phyloP scores from a whole-genome alignment of 2,888 invertebrate genomes.

The Craniophora ligustri region DNA sequence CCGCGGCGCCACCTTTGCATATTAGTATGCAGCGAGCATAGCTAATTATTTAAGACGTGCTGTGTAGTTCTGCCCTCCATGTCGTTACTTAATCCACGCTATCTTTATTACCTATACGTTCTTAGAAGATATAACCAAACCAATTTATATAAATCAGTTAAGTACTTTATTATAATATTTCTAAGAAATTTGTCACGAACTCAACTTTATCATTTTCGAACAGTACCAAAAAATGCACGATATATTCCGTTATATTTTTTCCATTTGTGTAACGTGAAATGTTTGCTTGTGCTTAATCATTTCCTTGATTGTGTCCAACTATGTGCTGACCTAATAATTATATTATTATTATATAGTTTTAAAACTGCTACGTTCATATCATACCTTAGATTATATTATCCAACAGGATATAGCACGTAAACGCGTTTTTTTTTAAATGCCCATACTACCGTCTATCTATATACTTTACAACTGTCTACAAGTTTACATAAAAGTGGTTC shows the following conservation, averaged over 20 bases:
- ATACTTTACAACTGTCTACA: slow-evolving; percentile 8
- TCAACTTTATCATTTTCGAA: slow-evolving; percentile 30
- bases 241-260: too few relatives aligned
- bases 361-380: too few relatives aligned
- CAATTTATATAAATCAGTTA: slow-evolving; percentile 28
- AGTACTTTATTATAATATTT: slow-evolving; percentile 10
- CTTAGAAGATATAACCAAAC: slow-evolving; percentile 40
- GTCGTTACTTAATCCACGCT: slow-evolving; percentile 41
- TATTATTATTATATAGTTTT: too few relatives aligned
- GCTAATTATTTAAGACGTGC: slow-evolving; percentile 73
- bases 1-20: slow-evolving; percentile 71
- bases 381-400: slow-evolving; percentile 5
- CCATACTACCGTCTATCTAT: slow-evolving; percentile 11
- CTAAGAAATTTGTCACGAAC: slow-evolving; percentile 23
- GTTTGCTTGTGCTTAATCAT: too few relatives aligned
- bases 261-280: too few relatives aligned
- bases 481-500: slow-evolving; percentile 28
- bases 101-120: slow-evolving; percentile 37
- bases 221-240: background rate
- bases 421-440: slow-evolving; percentile 9
- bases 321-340: too few relatives aligned
- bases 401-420: background rate
- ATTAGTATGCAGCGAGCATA: slow-evolving; percentile 70
- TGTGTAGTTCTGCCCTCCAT: slow-evolving; percentile 50
- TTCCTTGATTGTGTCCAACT: too few relatives aligned